Percentiles rank a stretch among this genome's conserved stretches.
phyloP scores from a whole-genome alignment of 2,797 vertebrate genomes.

The Fistularia commersonii region DNA sequence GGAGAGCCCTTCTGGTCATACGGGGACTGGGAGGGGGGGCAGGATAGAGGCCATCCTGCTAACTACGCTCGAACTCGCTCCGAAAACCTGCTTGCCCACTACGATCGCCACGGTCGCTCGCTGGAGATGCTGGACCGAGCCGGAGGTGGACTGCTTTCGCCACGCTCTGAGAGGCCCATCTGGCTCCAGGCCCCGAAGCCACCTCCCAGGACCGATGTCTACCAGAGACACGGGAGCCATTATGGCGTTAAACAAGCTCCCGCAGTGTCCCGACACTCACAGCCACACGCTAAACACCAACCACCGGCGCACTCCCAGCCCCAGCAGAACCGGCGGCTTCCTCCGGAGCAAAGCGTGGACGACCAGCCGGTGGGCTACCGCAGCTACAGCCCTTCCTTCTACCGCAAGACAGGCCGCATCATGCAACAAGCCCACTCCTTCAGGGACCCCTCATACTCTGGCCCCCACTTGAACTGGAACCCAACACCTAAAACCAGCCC shows the following conservation, averaged over 20 bases:
- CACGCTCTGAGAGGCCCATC: slow-evolving; percentile 69
- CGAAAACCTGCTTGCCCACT: slow-evolving; percentile 80
- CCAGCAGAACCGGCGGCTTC: slow-evolving; percentile 62
- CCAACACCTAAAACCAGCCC: slow-evolving; percentile 70
- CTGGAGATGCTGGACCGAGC: slow-evolving; percentile 83
- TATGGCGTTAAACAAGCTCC: slow-evolving; percentile 36
- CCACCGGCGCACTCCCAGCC: slow-evolving; percentile 36
- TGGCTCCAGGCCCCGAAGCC: slow-evolving; percentile 68
- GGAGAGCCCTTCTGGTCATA: slow-evolving; percentile 67
- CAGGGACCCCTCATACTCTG: slow-evolving; percentile 87
- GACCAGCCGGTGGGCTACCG: slow-evolving; percentile 92
- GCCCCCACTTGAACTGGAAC: slow-evolving; percentile 78
- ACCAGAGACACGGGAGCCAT: slow-evolving; percentile 54
- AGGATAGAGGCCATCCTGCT: slow-evolving; percentile 30
- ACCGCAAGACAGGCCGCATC: slow-evolving; percentile 90
- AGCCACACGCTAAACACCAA: slow-evolving; percentile 52
- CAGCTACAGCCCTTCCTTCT: slow-evolving; percentile 96
- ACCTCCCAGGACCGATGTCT: slow-evolving; percentile 63
- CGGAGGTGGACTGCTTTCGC: slow-evolving; percentile 66
- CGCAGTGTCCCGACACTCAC: slow-evolving; percentile 36
- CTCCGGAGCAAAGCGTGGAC: slow-evolving; percentile 78
- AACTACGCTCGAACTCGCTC: slow-evolving; percentile 79
- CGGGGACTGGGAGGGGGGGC: slow-evolving; percentile 57
- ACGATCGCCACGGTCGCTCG: slow-evolving; percentile 77
- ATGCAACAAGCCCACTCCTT: slow-evolving; percentile 88